Conservation (phyloP, 2,797 vertebrate species). For the Crenuchus spilurus region DNA sequence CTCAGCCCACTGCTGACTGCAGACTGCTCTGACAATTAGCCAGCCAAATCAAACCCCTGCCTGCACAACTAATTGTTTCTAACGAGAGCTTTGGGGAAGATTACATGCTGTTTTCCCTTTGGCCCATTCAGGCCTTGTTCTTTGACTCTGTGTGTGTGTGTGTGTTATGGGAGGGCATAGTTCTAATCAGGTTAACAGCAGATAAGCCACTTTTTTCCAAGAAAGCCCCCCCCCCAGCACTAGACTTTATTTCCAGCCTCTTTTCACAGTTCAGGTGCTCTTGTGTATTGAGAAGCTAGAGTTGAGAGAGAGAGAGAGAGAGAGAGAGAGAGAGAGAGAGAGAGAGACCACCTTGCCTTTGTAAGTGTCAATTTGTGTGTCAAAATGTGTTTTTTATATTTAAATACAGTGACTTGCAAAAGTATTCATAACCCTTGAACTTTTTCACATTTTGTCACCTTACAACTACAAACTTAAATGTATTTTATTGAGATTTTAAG, state of each 20-base stretch:
- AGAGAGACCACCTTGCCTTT: slow-evolving; percentile 59
- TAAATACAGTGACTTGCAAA: too few species aligned
- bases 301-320: slow-evolving; percentile 56
- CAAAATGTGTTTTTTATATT: too few species aligned
- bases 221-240: slow-evolving; percentile 42
- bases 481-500: too few species aligned
- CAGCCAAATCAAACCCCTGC: slow-evolving; percentile 67
- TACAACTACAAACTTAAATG: too few species aligned
- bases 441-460: too few species aligned
- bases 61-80: slow-evolving; percentile 76
- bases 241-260: slow-evolving; percentile 73
- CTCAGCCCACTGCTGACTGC: slow-evolving; percentile 49
- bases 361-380: too few species aligned
- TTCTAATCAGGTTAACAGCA: slow-evolving; percentile 64
- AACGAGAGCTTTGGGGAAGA: slow-evolving; percentile 68
- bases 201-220: slow-evolving; percentile 73
- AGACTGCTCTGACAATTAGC: slow-evolving; percentile 63
- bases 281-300: slow-evolving; percentile 70
- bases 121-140: slow-evolving; percentile 65
- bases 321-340: slow-evolving; percentile 55
- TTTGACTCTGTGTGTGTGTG: slow-evolving; percentile 57
- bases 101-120: slow-evolving; percentile 64
- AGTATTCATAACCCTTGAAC: too few species aligned
- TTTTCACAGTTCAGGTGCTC: slow-evolving; percentile 71
- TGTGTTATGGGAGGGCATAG: slow-evolving; percentile 69